phyloP scores from a whole-genome alignment of 1,140 invertebrate genomes.

The Drosophila nigrodunni region DNA sequence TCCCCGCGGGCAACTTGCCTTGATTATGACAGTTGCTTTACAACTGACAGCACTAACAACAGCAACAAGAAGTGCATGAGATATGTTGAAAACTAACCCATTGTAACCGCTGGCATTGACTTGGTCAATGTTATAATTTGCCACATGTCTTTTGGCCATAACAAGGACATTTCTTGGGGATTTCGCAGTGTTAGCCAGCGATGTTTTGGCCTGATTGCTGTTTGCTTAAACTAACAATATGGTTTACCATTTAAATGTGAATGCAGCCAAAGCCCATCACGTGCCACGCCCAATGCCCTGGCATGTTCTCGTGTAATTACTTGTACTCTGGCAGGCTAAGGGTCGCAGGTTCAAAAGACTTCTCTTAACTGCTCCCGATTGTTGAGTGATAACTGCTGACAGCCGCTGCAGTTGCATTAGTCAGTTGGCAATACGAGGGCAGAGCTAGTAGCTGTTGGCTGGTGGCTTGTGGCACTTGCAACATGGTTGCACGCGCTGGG shows the following conservation, averaged over 20 bases:
- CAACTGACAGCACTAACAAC: slow-evolving; percentile 51
- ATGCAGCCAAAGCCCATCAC: neutral
- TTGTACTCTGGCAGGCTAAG: slow-evolving; percentile 32
- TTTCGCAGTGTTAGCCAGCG: neutral
- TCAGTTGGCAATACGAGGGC: slow-evolving; percentile 17
- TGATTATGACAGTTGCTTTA: slow-evolving; percentile 71
- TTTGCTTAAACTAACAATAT: slow-evolving; percentile 52
- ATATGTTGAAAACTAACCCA: slow-evolving; percentile 35
- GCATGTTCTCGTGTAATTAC: slow-evolving; percentile 75
- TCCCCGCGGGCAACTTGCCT: slow-evolving; percentile 61
- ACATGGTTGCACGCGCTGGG: slow-evolving; percentile 32
- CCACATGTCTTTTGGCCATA: slow-evolving; percentile 51
- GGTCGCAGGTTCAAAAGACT: neutral
- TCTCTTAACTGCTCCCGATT: slow-evolving; percentile 54
- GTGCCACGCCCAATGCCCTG: slow-evolving; percentile 29
- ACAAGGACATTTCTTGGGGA: slow-evolving; percentile 58
- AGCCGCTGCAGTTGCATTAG: slow-evolving; percentile 44
- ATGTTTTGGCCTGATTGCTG: slow-evolving; percentile 43
- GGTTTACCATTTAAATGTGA: slow-evolving; percentile 52
- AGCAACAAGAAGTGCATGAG: slow-evolving; percentile 1
- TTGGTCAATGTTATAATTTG: slow-evolving; percentile 66
- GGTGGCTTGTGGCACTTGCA: slow-evolving; percentile 4
- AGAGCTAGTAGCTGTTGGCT: no score
- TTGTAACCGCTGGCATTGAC: slow-evolving; percentile 28
- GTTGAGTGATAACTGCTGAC: slow-evolving; percentile 73